Percentiles rank a stretch among this genome's conserved stretches.
Evolutionary conservation across 2,113 vertebrate species (phyloP).

Genomic region (Burhinus bistriatus): DNA sequence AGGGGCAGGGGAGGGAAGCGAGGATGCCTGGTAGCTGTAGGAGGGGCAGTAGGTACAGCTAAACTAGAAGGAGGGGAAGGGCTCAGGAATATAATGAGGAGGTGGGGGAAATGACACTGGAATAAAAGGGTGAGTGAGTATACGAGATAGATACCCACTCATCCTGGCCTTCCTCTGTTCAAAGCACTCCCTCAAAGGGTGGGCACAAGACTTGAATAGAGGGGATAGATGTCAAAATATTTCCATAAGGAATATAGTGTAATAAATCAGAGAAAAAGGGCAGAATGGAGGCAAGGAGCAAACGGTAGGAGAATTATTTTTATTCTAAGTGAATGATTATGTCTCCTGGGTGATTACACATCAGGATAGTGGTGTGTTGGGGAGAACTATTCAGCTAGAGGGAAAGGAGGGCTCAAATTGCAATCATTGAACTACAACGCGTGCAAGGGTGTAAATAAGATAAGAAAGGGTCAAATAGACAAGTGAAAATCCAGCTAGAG

Average conservation of each 20-base stretch:
- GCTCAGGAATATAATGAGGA: slow-evolving; percentile 51
- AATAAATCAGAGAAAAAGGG: slow-evolving; percentile 59
- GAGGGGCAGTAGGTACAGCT: slow-evolving; percentile 17
- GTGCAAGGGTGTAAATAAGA: neutral
- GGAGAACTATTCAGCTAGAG: slow-evolving; percentile 9
- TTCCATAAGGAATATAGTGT: slow-evolving; percentile 46
- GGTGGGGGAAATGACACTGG: slow-evolving; percentile 59
- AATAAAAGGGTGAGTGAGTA: slow-evolving; percentile 55
- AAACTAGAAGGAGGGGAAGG: slow-evolving; percentile 55
- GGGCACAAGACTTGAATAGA: slow-evolving; percentile 17
- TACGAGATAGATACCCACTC: slow-evolving; percentile 38
- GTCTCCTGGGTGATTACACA: slow-evolving; percentile 45
- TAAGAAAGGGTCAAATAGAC: neutral
- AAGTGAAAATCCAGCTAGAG: neutral
- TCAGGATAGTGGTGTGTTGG: neutral
- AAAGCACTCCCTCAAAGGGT: slow-evolving; percentile 53
- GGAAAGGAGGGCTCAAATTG: slow-evolving; percentile 1
- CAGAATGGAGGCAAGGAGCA: slow-evolving; percentile 45
- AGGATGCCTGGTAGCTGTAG: neutral
- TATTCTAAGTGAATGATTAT: slow-evolving; percentile 59
- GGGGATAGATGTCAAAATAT: slow-evolving; percentile 59
- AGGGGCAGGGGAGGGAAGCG: neutral
- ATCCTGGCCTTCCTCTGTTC: slow-evolving; percentile 43
- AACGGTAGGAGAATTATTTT: slow-evolving; percentile 39
- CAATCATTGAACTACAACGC: neutral